These are phyloP conservation scores for Drosophila nigromelanica DNA, from an alignment of 1,140 invertebrate genomes.

Conservation along the genomic window DNA sequence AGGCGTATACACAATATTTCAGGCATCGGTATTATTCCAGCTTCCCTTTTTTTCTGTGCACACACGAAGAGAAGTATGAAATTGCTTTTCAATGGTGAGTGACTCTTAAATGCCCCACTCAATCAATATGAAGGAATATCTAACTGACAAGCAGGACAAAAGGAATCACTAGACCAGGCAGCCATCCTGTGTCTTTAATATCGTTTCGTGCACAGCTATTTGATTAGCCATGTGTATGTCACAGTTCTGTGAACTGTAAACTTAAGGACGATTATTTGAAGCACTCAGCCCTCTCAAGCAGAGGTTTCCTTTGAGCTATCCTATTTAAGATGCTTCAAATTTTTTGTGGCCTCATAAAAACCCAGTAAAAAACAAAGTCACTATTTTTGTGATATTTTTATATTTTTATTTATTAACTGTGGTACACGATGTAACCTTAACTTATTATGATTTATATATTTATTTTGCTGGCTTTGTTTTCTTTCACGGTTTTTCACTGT, in stretches of 20 bases:
- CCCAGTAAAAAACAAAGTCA: not conserved
- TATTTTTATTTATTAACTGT: too few species aligned
- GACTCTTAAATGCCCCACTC: constrained; percentile 33
- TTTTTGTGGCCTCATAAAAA: not conserved
- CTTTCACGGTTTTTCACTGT: too few species aligned
- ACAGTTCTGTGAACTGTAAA: constrained; percentile 36
- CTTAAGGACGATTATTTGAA: constrained; percentile 40
- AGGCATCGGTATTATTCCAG: not conserved
- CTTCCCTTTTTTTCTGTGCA: not conserved
- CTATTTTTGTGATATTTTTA: not conserved
- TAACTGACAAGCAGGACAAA: constrained; percentile 12
- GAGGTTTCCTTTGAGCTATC: not conserved
- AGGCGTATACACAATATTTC: constrained; percentile 34
- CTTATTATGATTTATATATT: too few species aligned
- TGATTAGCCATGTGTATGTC: constrained; percentile 29
- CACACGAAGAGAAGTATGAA: constrained; percentile 18
- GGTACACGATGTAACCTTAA: too few species aligned
- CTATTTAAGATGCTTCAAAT: constrained; percentile 4
- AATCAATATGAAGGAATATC: constrained; percentile 31
- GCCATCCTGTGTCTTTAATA: constrained; percentile 26
- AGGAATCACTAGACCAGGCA: constrained; percentile 7
- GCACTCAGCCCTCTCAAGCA: constrained; percentile 2
- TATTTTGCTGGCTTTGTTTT: too few species aligned
- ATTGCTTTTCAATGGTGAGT: constrained; percentile 39
- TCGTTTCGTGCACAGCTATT: constrained; percentile 22